Evolutionary conservation across 2,888 invertebrate species (phyloP).

Genomic region (Salpingus planirostris): DNA sequence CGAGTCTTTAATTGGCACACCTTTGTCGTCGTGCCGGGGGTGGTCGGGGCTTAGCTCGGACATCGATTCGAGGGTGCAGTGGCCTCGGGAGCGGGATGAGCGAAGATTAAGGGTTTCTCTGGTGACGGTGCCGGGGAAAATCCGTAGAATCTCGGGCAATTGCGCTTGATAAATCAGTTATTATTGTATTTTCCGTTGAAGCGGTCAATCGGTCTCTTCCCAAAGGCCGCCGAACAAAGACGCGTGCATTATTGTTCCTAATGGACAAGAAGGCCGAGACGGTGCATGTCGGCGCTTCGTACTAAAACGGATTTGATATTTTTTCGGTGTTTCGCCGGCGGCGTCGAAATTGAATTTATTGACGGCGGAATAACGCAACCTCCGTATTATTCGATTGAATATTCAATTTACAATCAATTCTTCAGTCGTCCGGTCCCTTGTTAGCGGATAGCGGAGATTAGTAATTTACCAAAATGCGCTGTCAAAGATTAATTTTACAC

Average conservation of each 20-base stretch:
- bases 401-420: constrained; percentile 11
- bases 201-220: constrained; percentile 23
- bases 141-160: constrained; percentile 23
- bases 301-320: background rate
- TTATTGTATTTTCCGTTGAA: constrained; percentile 26
- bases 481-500: constrained; percentile 15
- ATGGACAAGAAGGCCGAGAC: constrained; percentile 15
- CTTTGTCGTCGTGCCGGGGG: too few relatives aligned
- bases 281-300: constrained; percentile 4
- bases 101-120: constrained; percentile 16
- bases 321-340: background rate
- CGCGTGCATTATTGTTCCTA: constrained; percentile 19
- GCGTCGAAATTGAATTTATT: constrained; percentile 3
- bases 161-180: constrained; percentile 26
- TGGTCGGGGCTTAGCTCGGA: too few relatives aligned
- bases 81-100: too few relatives aligned
- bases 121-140: constrained; percentile 14
- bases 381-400: constrained; percentile 8
- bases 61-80: too few relatives aligned
- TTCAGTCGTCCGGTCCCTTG: constrained; percentile 3
- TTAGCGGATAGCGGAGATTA: constrained; percentile 10
- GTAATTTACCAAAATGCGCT: constrained; percentile 12
- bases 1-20: too few relatives aligned
- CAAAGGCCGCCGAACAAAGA: constrained; percentile 17
- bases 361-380: too few relatives aligned